These are phyloP conservation scores for Zaprionus gabonicus DNA, from an alignment of 1,140 invertebrate species.

Conservation along the genomic window DNA sequence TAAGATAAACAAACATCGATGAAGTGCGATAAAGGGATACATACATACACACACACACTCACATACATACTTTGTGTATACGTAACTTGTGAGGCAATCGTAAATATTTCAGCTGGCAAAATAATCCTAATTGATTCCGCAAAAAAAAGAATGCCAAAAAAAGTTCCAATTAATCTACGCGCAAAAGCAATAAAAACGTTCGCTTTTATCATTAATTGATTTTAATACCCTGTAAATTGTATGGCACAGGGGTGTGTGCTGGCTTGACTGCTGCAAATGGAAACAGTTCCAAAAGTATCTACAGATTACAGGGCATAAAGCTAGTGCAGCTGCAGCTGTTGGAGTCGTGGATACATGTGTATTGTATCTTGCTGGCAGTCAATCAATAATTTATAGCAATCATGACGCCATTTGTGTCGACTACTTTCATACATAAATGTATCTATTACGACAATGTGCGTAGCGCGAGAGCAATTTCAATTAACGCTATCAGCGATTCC, in stretches of 20 bases:
- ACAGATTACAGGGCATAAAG: constrained; percentile 12
- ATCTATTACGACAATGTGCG: constrained; percentile 37
- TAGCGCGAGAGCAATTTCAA: constrained; percentile 43
- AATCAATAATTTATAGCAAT: constrained; percentile 74
- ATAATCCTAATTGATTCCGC: constrained; percentile 41
- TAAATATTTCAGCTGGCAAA: constrained; percentile 28
- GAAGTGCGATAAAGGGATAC: constrained; percentile 19
- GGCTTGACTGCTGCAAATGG: background rate
- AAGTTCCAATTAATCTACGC: constrained; percentile 56
- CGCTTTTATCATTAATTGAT: constrained; percentile 68
- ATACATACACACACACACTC: no score
- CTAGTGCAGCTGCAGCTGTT: background rate
- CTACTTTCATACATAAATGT: constrained; percentile 62
- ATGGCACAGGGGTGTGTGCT: constrained; percentile 1
- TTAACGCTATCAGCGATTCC: constrained; percentile 41
- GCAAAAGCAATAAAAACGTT: constrained; percentile 42
- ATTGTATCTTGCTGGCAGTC: constrained; percentile 26
- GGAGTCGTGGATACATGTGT: constrained; percentile 2
- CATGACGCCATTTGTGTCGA: constrained; percentile 64
- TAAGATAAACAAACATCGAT: constrained; percentile 41
- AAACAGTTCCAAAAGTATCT: background rate
- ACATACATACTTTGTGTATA: constrained; percentile 11
- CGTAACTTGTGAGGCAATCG: constrained; percentile 15
- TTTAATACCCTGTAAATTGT: constrained; percentile 46
- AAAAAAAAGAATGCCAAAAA: constrained; percentile 44